phyloP scores from a whole-genome alignment of 1,140 invertebrate genomes.

The Temnothorax longispinosus region DNA sequence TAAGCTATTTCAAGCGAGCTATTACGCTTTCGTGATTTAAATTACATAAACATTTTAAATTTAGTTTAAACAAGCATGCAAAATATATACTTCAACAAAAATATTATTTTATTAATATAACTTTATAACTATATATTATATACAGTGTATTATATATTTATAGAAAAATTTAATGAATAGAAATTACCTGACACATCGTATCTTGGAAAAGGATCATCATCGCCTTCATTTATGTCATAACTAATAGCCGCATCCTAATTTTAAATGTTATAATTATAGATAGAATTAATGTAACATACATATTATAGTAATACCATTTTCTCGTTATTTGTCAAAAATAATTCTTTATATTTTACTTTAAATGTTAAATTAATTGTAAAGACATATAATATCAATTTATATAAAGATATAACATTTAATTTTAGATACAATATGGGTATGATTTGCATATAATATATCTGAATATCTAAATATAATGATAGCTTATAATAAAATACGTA shows the following conservation, averaged over 20 bases:
- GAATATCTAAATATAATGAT: neutral
- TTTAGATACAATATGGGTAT: neutral
- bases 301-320: neutral
- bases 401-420: neutral
- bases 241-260: slow-evolving; percentile 93
- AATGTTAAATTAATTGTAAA: neutral
- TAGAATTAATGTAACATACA: neutral
- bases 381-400: neutral
- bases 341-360: neutral
- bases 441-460: neutral
- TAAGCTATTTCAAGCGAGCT: neutral
- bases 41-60: neutral
- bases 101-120: neutral
- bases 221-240: slow-evolving; percentile 93
- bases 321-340: neutral
- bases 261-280: slow-evolving; percentile 45
- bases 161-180: neutral
- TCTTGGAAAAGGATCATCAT: slow-evolving; percentile 91
- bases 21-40: neutral
- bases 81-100: neutral
- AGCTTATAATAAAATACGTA: neutral
- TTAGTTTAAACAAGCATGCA: neutral
- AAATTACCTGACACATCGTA: slow-evolving; percentile 86
- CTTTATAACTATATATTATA: neutral
- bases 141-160: neutral